A percentile compares a stretch with the other conserved stretches of the same genome.
Evolutionary conservation across 2,888 invertebrate genomes (phyloP).

Genomic region (Thelaira solivaga): DNA sequence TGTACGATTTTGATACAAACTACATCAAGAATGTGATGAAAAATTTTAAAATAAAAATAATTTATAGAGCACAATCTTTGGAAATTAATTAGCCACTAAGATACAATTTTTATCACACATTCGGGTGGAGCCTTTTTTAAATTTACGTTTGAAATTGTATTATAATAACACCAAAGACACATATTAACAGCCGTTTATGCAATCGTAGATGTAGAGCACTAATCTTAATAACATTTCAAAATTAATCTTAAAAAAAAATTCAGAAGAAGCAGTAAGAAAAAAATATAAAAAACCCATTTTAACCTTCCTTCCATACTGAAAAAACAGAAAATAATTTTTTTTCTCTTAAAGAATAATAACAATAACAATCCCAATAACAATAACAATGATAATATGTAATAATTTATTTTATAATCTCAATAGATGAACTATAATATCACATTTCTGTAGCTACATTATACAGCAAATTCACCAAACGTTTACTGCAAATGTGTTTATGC

Average conservation of each 20-base stretch:
- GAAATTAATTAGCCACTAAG: no score
- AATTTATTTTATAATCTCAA: constrained; percentile 42
- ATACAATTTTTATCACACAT: no score
- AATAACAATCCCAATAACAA: constrained; percentile 41
- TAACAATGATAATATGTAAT: constrained; percentile 33
- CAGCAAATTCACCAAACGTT: constrained; percentile 33
- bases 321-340: no score
- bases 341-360: no score
- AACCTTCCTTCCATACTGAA: neutral
- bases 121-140: no score
- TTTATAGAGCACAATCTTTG: no score
- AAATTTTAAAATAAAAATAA: neutral
- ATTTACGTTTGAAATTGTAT: no score
- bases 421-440: neutral
- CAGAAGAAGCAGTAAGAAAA: neutral
- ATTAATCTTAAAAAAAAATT: neutral
- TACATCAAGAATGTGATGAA: neutral
- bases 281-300: neutral
- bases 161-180: no score
- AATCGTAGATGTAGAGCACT: neutral
- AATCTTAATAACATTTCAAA: neutral
- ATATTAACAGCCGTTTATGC: no score
- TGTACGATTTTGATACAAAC: neutral
- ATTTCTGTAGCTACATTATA: neutral
- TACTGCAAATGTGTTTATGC: neutral